Percentiles rank a stretch among this genome's conserved stretches.
phyloP scores from a whole-genome alignment of 2,113 vertebrate genomes.

The Grammomys surdaster region DNA sequence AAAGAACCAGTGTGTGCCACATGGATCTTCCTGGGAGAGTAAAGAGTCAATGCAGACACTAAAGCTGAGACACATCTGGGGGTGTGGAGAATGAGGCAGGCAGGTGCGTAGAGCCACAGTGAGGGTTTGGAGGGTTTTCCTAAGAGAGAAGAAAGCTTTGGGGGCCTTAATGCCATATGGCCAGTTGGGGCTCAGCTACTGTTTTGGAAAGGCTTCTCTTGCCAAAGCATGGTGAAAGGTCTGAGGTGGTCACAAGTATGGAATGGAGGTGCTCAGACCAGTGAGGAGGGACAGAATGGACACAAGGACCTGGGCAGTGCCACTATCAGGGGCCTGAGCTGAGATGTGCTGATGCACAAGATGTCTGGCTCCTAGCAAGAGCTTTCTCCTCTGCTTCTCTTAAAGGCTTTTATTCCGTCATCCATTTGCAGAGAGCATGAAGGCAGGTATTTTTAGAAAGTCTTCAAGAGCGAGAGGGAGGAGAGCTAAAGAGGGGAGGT shows the following conservation, averaged over 20 bases:
- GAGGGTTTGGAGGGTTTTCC: neutral
- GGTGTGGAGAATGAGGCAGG: neutral
- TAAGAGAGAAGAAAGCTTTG: neutral
- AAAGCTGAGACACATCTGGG: neutral
- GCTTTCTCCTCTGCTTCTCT: slow-evolving; percentile 44
- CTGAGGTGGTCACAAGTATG: fast-evolving
- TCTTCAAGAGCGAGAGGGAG: slow-evolving; percentile 66
- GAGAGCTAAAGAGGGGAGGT: slow-evolving; percentile 57
- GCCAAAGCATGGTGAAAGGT: neutral
- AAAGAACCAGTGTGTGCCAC: neutral
- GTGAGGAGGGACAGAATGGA: neutral
- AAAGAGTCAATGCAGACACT: neutral
- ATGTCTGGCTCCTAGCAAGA: slow-evolving; percentile 37
- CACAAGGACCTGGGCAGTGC: neutral
- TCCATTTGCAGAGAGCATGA: slow-evolving; percentile 65
- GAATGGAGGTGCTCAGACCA: neutral
- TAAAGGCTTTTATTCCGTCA: slow-evolving; percentile 62
- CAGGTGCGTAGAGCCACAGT: neutral
- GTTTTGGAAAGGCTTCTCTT: neutral
- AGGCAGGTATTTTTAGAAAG: slow-evolving; percentile 65
- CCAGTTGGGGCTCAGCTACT: neutral
- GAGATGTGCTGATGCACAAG: slow-evolving; percentile 53
- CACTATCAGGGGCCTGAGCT: neutral
- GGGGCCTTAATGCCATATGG: fast-evolving
- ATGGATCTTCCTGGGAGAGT: neutral